Evolutionary conservation across 2,113 vertebrate genomes (phyloP).

Genomic region (Drymodes brunneopygia): DNA sequence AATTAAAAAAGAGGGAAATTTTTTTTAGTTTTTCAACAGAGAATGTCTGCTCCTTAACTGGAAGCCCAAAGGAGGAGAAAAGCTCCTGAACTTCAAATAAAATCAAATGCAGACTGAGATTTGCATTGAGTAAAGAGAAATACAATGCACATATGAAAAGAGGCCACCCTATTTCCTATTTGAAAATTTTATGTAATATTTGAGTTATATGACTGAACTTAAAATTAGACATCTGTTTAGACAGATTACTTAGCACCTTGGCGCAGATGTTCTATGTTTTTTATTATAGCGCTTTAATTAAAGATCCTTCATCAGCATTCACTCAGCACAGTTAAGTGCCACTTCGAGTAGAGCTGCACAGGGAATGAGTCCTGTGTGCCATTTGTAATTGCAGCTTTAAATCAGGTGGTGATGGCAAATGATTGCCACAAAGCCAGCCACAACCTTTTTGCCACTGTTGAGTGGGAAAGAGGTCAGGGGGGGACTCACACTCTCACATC

Average conservation of each 20-base stretch:
- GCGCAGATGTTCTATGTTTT: constrained; percentile 40
- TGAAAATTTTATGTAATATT: not conserved
- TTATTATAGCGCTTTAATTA: constrained; percentile 32
- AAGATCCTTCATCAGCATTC: constrained; percentile 37
- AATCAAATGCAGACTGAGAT: not conserved
- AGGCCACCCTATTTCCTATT: not conserved
- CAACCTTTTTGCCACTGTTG: not conserved
- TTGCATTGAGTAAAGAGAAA: not conserved
- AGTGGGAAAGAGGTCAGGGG: not conserved
- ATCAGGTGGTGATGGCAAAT: not conserved
- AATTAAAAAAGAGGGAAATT: not conserved
- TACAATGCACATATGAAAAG: not conserved
- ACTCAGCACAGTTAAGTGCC: not conserved
- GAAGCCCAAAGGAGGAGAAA: not conserved
- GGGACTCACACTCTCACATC: not conserved
- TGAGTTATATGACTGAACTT: not conserved
- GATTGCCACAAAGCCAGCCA: not conserved
- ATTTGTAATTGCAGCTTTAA: not conserved
- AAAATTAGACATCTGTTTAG: constrained; percentile 38
- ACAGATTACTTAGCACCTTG: constrained; percentile 38
- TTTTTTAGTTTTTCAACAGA: not conserved
- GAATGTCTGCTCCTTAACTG: not conserved
- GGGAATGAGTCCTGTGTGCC: not conserved
- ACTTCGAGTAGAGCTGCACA: not conserved
- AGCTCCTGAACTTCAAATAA: not conserved